Conservation (phyloP, 2,888 invertebrate genomes). For the Ophonus ardosiacus region DNA sequence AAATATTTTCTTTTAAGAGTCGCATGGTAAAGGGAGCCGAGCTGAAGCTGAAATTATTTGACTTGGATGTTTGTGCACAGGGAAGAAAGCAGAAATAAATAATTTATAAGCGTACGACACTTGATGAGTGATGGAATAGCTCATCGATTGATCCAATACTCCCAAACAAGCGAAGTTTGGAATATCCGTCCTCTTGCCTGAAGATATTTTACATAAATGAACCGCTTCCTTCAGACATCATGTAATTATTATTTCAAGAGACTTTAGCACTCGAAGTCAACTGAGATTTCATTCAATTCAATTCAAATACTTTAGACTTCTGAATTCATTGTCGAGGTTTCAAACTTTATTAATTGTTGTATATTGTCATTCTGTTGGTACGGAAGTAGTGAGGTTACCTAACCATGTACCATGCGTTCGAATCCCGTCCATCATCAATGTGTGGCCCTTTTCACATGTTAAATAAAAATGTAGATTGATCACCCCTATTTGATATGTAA, state of each 20-base stretch:
- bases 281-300: conserved; percentile 19
- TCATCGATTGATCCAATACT: conserved; percentile 16
- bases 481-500: no score
- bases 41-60: conserved; percentile 58
- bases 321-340: conserved; percentile 12
- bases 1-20: conserved; percentile 61
- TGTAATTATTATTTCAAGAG: conserved; percentile 40
- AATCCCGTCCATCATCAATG: no score
- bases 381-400: no score
- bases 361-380: background rate
- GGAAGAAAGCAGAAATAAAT: conserved; percentile 57
- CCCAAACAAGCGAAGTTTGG: conserved; percentile 33
- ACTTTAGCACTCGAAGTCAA: conserved; percentile 2
- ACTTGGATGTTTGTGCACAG: conserved; percentile 59
- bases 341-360: conserved; percentile 17
- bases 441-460: no score
- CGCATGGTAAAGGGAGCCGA: conserved; percentile 29
- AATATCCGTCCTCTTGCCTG: background rate
- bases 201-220: conserved; percentile 38
- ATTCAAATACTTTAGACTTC: background rate
- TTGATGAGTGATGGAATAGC: conserved; percentile 38
- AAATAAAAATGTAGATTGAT: no score
- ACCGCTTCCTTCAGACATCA: conserved; percentile 12
- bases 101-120: conserved; percentile 61
- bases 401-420: no score